Base-by-base conservation (phyloP, 2,888 invertebrate genomes). In the Acleris holmiana region DNA sequence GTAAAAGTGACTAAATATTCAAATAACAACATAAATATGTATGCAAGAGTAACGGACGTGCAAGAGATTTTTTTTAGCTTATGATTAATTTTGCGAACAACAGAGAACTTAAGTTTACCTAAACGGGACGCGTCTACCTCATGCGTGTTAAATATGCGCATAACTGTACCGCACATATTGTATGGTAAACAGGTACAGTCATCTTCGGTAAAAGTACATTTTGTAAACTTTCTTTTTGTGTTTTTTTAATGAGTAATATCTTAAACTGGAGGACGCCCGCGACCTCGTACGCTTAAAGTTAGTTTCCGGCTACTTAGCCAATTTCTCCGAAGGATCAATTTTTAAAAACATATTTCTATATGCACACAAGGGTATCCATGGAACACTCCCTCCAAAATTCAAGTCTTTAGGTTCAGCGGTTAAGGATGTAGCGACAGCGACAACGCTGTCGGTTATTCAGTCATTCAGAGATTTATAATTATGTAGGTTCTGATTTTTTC, bases 81-180 rank as follows among this genome's bases (percentile, higher is more conserved):
- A 70, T 74, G 71, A 66, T 78, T 76, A 73, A 78, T 82, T 85
- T 86, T 74, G 83, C 82, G 79, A 79, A 77, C 75, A 71, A 75
- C 65, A 61, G 71, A 74, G 74, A 75, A 73, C 72, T 67, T 66
- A 71, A 69, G 72, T 71, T 66, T 71, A 72, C 70, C 71, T 71
- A 77, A 78, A 75, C 76, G 75, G 74, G 76, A 72, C 70, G 74
- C 71, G 65, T 62, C 72, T 69, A 67, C 67, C 61, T 66, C 71
- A 44, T 17, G 44, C 44, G 72, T 73, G 71, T 71, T 86, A 83
- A 89, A 85, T 87, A 91, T 90, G 87, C 84, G 85, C 89, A 88
- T 88, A 72, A 65, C 55, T 60, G 65, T 65, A 50, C 35, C 51
- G 41, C 29, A 29, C 35, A 75, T 74, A 88, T 89, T 89, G 88